Evolutionary conservation across 2,888 invertebrate genomes (phyloP).

Genomic region (Germaria angustata): DNA sequence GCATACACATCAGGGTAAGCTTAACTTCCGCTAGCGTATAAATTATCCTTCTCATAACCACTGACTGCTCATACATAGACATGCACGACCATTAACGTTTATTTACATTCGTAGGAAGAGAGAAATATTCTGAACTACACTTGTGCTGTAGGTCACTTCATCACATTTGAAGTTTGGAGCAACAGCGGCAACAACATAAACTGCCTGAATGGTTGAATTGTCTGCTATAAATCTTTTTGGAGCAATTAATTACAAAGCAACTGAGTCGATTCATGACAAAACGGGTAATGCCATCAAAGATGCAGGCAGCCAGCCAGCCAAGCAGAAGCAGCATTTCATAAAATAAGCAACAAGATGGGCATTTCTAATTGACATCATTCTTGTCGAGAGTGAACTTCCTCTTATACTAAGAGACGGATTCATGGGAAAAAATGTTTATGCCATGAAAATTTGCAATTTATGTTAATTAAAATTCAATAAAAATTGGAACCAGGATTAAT

Average conservation of each 20-base stretch:
- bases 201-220: slow-evolving; percentile 37
- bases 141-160: slow-evolving; percentile 54
- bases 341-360: slow-evolving; percentile 55
- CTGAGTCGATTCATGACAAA: slow-evolving; percentile 57
- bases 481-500: no score
- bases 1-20: slow-evolving; percentile 15
- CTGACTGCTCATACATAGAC: neutral
- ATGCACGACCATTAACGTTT: neutral
- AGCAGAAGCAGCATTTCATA: slow-evolving; percentile 33
- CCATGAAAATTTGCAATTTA: no score
- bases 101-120: slow-evolving; percentile 15
- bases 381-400: slow-evolving; percentile 58
- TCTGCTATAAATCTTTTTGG: slow-evolving; percentile 58
- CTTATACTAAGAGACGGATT: neutral
- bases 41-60: slow-evolving; percentile 30
- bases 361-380: slow-evolving; percentile 65
- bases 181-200: slow-evolving; percentile 12
- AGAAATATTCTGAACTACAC: slow-evolving; percentile 20
- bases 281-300: neutral
- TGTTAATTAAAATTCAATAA: no score
- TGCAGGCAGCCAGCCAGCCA: neutral
- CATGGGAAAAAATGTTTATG: neutral
- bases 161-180: slow-evolving; percentile 11
- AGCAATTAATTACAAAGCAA: slow-evolving; percentile 64
- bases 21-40: slow-evolving; percentile 44